Percentiles rank a stretch among this genome's conserved stretches.
Conservation (phyloP, 1,140 invertebrate genomes). For the Solenopsis invicta region DNA sequence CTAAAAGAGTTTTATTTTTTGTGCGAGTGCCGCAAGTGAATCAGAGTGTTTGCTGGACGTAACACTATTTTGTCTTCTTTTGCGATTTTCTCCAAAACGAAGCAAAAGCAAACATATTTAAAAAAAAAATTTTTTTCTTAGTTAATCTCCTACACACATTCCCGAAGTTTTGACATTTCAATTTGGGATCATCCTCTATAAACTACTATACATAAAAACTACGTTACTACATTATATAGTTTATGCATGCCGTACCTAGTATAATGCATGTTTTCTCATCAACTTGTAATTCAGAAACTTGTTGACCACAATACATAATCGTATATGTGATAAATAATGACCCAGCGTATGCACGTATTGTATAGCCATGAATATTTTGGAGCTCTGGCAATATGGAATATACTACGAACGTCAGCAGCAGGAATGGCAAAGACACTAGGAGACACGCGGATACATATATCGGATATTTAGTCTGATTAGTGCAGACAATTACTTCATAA, state of each 20-base stretch:
- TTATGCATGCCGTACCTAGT: slow-evolving; percentile 82
- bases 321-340: slow-evolving; percentile 86
- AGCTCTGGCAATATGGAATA: slow-evolving; percentile 87
- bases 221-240: background rate
- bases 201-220: too few species aligned
- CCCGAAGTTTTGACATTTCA: too few species aligned
- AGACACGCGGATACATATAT: slow-evolving; percentile 77
- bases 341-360: slow-evolving; percentile 86
- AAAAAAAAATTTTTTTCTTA: too few species aligned
- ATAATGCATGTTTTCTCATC: slow-evolving; percentile 81
- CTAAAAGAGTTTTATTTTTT: too few species aligned
- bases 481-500: slow-evolving; percentile 68
- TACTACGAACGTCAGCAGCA: slow-evolving; percentile 86
- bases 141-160: too few species aligned
- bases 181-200: too few species aligned
- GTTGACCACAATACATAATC: slow-evolving; percentile 83
- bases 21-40: too few species aligned
- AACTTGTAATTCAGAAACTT: slow-evolving; percentile 63
- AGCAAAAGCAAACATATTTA: too few species aligned
- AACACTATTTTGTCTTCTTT: too few species aligned
- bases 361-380: slow-evolving; percentile 87
- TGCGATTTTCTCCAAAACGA: too few species aligned
- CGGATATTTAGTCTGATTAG: background rate
- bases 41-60: too few species aligned
- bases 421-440: slow-evolving; percentile 87